Conservation (phyloP, 2,888 invertebrate genomes). For the Cheilosia impressa region DNA sequence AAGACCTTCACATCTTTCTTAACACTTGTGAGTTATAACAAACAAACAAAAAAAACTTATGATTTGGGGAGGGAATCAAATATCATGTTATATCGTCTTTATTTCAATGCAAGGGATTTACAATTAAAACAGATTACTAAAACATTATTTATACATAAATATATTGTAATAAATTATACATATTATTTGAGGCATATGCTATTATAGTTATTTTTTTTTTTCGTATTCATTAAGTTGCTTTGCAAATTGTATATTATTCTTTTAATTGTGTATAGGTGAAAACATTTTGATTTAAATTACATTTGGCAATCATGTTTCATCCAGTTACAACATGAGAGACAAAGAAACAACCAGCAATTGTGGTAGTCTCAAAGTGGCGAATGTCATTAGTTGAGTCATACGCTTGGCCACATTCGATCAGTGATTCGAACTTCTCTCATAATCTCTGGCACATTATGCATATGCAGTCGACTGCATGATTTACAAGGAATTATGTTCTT, state of each 20-base stretch:
- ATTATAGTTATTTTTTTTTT: conserved; percentile 53
- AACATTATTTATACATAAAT: conserved; percentile 59
- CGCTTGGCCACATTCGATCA: no score
- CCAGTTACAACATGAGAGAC: conserved; percentile 5
- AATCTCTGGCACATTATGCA: no score
- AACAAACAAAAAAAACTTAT: not conserved
- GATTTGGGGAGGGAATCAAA: not conserved
- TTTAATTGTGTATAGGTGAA: conserved; percentile 34
- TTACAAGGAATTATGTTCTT: no score
- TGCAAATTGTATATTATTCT: conserved; percentile 16
- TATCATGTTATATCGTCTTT: conserved; percentile 57
- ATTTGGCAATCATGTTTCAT: conserved; percentile 49
- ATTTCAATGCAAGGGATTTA: conserved; percentile 76
- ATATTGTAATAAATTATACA: conserved; percentile 69
- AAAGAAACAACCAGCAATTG: conserved; percentile 1
- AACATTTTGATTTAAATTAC: conserved; percentile 7
- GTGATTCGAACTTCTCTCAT: no score
- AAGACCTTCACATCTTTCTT: conserved; percentile 32
- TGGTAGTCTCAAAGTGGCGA: not conserved
- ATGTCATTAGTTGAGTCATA: not conserved
- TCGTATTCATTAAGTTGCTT: conserved; percentile 50
- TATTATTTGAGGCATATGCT: conserved; percentile 66
- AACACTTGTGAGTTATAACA: not conserved
- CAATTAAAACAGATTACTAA: conserved; percentile 55
- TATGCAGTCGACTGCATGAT: no score